Base-by-base conservation (phyloP, 1,140 invertebrate genomes). In the Hyposmocoma kahamanoa region DNA sequence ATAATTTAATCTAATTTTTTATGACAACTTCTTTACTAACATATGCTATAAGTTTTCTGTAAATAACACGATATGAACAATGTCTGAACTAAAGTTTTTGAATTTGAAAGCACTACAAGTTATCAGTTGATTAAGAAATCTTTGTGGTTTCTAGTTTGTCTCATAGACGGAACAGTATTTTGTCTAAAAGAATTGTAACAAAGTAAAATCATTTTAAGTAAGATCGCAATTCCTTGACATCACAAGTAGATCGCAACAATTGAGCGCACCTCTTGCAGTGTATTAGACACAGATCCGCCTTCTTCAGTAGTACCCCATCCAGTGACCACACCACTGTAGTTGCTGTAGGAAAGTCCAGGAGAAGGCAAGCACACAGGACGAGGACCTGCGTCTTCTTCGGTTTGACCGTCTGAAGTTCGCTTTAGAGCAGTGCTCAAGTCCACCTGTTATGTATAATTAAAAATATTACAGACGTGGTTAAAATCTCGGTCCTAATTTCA, bases 321-420 rank as follows among this genome's bases (percentile, higher is more conserved):
- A 2, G 90, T 89, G 1, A 92, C 91, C 0, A 90, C 86, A 0
- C 84, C 88, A 24, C 78, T 81, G 50, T 83, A 67, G 17, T 89
- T 88, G 18, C 79, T 86, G 60, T 87, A 91, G 32, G 87, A 89
- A 41, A 88, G 84, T 60, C 91, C 90, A 48, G 75, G 54, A 4
- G 87, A 80, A 0, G 94, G 91, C 43, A 95, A 79, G 67, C 94
- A 96, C 0, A 92, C 93, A 0, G 94, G 93, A 52, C 90, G 86
- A 22, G 93, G 78, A 9, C 88, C 73, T 9, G 88, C 88, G 44
- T 88, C 73, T 24, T 87, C 61, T 15, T 90, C 86, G 0, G 38
- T 26, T 8, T 47, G 36, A 6, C 20, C 26, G 0, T 47, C 56
- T 64, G 67, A 6, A 13, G 26, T 11, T 61, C 66, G 53, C 36